Evolutionary conservation across 2,797 vertebrate species (phyloP).

Genomic region (Eospalax fontanierii): DNA sequence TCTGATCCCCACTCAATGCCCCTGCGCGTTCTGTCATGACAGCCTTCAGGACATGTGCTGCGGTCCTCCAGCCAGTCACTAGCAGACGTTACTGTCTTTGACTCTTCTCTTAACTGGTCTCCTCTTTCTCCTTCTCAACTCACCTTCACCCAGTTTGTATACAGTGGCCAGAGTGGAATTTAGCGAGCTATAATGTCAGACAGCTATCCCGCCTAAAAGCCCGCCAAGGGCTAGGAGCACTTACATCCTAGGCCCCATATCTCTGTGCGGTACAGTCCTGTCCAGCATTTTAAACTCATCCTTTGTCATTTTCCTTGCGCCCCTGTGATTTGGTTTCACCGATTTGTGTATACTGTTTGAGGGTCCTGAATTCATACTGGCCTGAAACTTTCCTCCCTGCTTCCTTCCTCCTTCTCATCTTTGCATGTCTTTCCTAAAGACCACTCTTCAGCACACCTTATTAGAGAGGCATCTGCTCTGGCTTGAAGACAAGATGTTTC

Average conservation of each 20-base stretch:
- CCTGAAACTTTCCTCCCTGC: neutral
- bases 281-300: neutral
- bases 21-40: neutral
- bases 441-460: neutral
- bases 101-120: neutral
- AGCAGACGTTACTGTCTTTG: neutral
- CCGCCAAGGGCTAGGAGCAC: neutral
- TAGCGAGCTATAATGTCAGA: neutral
- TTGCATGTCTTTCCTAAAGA: neutral
- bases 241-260: neutral
- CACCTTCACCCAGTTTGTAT: neutral
- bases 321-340: neutral
- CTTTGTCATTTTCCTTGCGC: neutral
- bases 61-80: neutral
- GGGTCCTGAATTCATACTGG: neutral
- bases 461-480: neutral
- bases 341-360: neutral
- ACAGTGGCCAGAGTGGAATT: neutral
- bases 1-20: too few species aligned
- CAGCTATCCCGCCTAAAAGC: neutral
- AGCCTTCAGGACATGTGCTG: neutral
- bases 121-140: neutral
- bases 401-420: neutral
- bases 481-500: neutral
- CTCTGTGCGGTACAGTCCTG: neutral